phyloP scores from a whole-genome alignment of 2,888 invertebrate genomes.

The Trachelus troglodyta region DNA sequence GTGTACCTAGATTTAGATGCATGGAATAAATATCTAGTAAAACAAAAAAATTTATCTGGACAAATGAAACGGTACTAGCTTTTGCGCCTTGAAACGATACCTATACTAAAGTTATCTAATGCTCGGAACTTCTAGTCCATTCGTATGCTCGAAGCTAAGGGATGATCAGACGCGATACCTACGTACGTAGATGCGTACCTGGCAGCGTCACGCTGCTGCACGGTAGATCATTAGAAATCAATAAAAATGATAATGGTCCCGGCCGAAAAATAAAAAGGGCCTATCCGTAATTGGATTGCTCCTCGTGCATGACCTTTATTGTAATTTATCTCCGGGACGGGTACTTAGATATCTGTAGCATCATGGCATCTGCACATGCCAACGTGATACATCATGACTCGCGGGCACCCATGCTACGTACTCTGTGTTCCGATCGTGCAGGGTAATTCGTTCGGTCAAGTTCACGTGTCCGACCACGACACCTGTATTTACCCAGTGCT shows the following conservation, averaged over 20 bases:
- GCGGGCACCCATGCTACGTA: conserved; percentile 8
- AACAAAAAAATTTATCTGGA: background rate
- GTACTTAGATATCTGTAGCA: conserved; percentile 17
- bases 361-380: conserved; percentile 22
- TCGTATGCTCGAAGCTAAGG: background rate
- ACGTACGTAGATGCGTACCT: background rate
- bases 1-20: background rate
- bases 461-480: background rate
- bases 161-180: background rate
- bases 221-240: conserved; percentile 15
- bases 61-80: background rate
- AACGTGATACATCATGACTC: conserved; percentile 22
- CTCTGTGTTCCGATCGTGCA: conserved; percentile 20
- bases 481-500: background rate
- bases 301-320: conserved; percentile 20
- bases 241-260: conserved; percentile 24
- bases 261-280: conserved; percentile 9
- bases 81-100: background rate
- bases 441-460: conserved; percentile 32
- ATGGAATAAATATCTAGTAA: background rate
- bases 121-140: background rate
- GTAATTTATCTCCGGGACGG: conserved; percentile 21
- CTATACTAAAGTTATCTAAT: background rate
- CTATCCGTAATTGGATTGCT: conserved; percentile 19
- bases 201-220: background rate